Evolutionary conservation across 2,888 invertebrate species (phyloP).

Genomic region (Coleophora flavipennella): DNA sequence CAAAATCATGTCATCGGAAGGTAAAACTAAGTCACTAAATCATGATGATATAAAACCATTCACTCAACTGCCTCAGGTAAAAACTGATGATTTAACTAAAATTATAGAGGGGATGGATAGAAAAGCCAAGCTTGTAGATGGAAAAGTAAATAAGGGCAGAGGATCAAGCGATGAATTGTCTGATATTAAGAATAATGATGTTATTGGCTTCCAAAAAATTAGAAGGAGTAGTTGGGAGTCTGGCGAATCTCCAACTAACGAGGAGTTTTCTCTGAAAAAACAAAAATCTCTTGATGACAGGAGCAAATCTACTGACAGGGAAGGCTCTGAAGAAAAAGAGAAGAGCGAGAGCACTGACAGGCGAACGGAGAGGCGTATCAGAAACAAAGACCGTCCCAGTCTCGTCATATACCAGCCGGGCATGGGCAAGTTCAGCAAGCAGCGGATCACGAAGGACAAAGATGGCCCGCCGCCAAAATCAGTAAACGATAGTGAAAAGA

Average conservation of each 20-base stretch:
- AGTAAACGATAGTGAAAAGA: slow-evolving; percentile 62
- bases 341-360: slow-evolving; percentile 66
- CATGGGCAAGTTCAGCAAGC: slow-evolving; percentile 85
- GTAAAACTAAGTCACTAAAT: slow-evolving; percentile 47
- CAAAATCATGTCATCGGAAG: slow-evolving; percentile 49
- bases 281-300: slow-evolving; percentile 74
- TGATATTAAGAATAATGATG: slow-evolving; percentile 27
- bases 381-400: slow-evolving; percentile 89
- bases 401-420: slow-evolving; percentile 93
- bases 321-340: slow-evolving; percentile 68
- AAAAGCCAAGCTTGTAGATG: slow-evolving; percentile 45
- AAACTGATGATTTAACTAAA: slow-evolving; percentile 61
- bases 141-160: slow-evolving; percentile 13
- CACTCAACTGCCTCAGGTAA: slow-evolving; percentile 64
- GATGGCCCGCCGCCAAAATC: slow-evolving; percentile 40
- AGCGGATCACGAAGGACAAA: slow-evolving; percentile 69
- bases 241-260: slow-evolving; percentile 37
- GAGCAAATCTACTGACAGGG: slow-evolving; percentile 67
- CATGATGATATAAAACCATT: slow-evolving; percentile 65
- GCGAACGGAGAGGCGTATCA: slow-evolving; percentile 74
- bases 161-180: slow-evolving; percentile 46
- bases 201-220: slow-evolving; percentile 25
- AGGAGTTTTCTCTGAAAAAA: slow-evolving; percentile 53
- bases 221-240: slow-evolving; percentile 58
- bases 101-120: slow-evolving; percentile 60